phyloP scores from a whole-genome alignment of 2,888 invertebrate species.

The Epistrophella euchroma region DNA sequence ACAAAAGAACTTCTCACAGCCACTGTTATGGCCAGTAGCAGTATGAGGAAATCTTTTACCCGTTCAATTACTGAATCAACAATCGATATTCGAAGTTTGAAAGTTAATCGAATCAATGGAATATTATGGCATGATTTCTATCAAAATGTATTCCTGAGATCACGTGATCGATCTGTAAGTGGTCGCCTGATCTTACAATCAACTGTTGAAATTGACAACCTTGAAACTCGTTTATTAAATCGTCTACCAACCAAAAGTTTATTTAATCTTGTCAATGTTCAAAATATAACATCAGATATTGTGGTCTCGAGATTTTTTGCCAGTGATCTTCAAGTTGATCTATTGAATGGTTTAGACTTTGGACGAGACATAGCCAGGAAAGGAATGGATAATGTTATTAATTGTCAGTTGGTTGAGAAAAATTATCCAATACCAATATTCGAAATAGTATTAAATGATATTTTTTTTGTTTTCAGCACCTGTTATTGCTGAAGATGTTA shows the following conservation, averaged over 20 bases:
- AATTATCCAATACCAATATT: background rate
- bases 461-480: conserved; percentile 79
- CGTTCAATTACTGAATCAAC: conserved; percentile 48
- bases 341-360: conserved; percentile 80
- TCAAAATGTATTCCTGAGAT: conserved; percentile 78
- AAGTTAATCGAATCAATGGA: conserved; percentile 79
- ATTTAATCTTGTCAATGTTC: conserved; percentile 79
- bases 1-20: conserved; percentile 77
- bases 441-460: background rate
- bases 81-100: conserved; percentile 45
- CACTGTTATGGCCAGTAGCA: conserved; percentile 37
- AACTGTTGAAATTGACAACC: conserved; percentile 73
- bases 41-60: conserved; percentile 21
- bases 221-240: conserved; percentile 78
- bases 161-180: conserved; percentile 78
- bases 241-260: conserved; percentile 78
- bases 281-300: conserved; percentile 79
- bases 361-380: conserved; percentile 80
- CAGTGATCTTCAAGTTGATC: conserved; percentile 77
- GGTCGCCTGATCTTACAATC: conserved; percentile 80
- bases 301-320: conserved; percentile 79
- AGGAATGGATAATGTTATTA: conserved; percentile 77
- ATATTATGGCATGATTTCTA: conserved; percentile 79
- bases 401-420: conserved; percentile 55
- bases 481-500: conserved; percentile 79